Evolutionary conservation across 2,113 vertebrate genomes (phyloP).

Genomic region (Hippocampus comes): DNA sequence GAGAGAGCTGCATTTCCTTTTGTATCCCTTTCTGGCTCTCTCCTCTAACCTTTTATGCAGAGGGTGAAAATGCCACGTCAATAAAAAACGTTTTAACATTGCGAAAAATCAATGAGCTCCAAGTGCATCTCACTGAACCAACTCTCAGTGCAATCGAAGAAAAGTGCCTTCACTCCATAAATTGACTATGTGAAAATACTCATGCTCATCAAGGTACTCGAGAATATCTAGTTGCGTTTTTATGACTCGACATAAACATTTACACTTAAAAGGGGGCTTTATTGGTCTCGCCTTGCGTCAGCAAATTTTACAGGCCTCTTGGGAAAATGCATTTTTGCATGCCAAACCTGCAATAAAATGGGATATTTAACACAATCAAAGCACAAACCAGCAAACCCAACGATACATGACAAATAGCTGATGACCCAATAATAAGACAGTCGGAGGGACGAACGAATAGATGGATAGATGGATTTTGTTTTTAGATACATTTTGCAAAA

Average conservation of each 20-base stretch:
- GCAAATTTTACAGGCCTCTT: constrained; percentile 50
- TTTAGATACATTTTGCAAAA: too few relatives aligned
- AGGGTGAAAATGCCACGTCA: constrained; percentile 59
- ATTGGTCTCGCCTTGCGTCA: constrained; percentile 34
- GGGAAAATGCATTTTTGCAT: constrained; percentile 29
- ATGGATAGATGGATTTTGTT: too few relatives aligned
- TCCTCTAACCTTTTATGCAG: constrained; percentile 43
- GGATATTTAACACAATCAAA: constrained; percentile 44
- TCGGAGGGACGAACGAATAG: too few relatives aligned
- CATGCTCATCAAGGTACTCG: background rate
- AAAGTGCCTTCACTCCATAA: background rate
- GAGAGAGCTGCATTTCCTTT: constrained; percentile 18
- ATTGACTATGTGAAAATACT: background rate
- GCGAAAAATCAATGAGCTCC: constrained; percentile 57
- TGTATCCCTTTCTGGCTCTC: constrained; percentile 16
- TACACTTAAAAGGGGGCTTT: constrained; percentile 35
- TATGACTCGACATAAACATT: constrained; percentile 24
- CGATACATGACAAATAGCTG: constrained; percentile 16
- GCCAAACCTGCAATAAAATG: constrained; percentile 32
- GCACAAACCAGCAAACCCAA: constrained; percentile 25
- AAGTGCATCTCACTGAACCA: constrained; percentile 29
- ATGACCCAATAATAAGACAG: background rate
- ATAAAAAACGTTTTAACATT: constrained; percentile 65
- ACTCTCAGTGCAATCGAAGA: background rate
- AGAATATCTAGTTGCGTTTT: constrained; percentile 9